A percentile compares a stretch with the other conserved stretches of the same genome.
Evolutionary conservation across 2,888 invertebrate genomes (phyloP).

Genomic region (Tetragnatha montana): DNA sequence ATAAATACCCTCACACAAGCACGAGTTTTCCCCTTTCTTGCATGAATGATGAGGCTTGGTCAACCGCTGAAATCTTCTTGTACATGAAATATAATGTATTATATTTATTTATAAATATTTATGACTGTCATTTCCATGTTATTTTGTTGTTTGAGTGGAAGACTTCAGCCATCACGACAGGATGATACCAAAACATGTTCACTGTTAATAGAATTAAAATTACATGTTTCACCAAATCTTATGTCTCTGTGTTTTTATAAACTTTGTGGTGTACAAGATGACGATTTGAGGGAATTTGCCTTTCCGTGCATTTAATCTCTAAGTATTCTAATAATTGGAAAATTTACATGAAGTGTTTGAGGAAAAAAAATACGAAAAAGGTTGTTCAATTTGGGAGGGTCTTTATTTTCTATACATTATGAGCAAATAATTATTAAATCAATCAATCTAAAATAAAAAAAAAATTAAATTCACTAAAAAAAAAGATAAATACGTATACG

Average conservation of each 20-base stretch:
- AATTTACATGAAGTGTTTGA: too few relatives aligned
- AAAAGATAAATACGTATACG: too few relatives aligned
- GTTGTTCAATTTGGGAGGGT: too few relatives aligned
- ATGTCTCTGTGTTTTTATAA: neutral
- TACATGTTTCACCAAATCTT: conserved; percentile 64
- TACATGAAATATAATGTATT: conserved; percentile 64
- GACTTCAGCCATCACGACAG: conserved; percentile 39
- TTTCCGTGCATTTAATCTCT: too few relatives aligned
- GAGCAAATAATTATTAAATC: too few relatives aligned
- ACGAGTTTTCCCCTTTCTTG: neutral
- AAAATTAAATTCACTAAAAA: too few relatives aligned
- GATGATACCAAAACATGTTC: conserved; percentile 65
- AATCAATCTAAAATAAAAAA: too few relatives aligned
- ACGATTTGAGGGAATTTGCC: too few relatives aligned
- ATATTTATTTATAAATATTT: conserved; percentile 64
- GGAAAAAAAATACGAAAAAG: too few relatives aligned
- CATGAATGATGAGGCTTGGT: neutral
- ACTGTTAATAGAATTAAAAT: conserved; percentile 69
- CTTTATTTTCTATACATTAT: too few relatives aligned
- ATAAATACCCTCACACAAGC: neutral
- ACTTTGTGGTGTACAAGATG: too few relatives aligned
- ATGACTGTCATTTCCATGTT: conserved; percentile 55
- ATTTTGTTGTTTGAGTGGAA: conserved; percentile 51
- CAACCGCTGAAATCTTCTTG: conserved; percentile 31
- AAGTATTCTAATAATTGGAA: too few relatives aligned